Evolutionary conservation across 2,888 invertebrate genomes (phyloP).

Genomic region (Tanaodytes sp.): DNA sequence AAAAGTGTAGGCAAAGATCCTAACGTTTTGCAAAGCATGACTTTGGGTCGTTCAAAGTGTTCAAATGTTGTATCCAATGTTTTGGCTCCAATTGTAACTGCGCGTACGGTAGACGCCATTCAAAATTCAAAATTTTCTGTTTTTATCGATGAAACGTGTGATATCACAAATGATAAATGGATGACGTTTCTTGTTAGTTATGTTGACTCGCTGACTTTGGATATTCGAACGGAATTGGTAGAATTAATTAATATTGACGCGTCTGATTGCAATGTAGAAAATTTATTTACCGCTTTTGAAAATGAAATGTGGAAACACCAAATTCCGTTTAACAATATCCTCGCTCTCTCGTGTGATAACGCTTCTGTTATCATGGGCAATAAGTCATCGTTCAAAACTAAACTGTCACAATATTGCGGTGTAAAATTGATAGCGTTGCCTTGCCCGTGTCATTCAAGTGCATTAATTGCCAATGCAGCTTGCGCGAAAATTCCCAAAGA

Average conservation of each 20-base stretch:
- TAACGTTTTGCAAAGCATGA: conserved; percentile 4
- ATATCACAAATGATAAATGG: conserved; percentile 19
- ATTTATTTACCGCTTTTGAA: conserved; percentile 24
- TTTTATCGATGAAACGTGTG: conserved; percentile 15
- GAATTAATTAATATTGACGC: no score
- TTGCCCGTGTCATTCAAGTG: no score
- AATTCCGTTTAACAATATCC: no score
- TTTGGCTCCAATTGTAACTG: neutral
- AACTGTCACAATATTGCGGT: conserved; percentile 3
- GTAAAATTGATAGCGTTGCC: conserved; percentile 13
- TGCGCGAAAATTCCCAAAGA: conserved; percentile 24
- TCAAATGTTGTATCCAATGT: conserved; percentile 7
- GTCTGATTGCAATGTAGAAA: conserved; percentile 1
- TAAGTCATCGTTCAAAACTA: no score
- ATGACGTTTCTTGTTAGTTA: conserved; percentile 10
- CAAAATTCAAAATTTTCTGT: no score
- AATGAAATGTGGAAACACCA: no score
- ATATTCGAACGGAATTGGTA: conserved; percentile 11
- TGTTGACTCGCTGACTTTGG: conserved; percentile 7
- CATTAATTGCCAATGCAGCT: conserved; percentile 11
- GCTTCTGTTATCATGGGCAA: no score
- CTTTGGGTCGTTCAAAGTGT: conserved; percentile 11
- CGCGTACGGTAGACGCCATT: neutral
- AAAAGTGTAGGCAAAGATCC: conserved; percentile 9
- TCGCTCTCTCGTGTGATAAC: no score